Evolutionary conservation across 2,888 invertebrate species (phyloP), one percentile per base, ranked within the genome.

Genomic region (Schizaphis graminum): DNA sequence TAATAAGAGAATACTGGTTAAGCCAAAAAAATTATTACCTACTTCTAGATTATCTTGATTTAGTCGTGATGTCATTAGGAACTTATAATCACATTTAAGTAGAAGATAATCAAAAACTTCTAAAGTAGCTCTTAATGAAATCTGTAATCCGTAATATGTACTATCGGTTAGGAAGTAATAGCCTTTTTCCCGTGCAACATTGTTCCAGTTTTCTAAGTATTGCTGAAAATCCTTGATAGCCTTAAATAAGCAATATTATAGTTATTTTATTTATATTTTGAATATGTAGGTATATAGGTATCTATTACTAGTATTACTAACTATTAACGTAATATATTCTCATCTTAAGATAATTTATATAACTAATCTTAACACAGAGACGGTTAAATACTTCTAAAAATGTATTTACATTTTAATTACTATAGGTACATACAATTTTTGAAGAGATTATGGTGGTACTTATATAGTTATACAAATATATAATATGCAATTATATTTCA

Each of bases 121-220:
- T 86, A 86, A 49, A 86, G 47, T 47, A 47, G 86, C 86, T 86
- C 49, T 86, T 47, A 86, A 86, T 86, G 86, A 86, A 86, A 86
- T 86, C 47, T 86, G 11, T 47, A 47, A 86, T 49, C 47, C 86
- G 10, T 47, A 49, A 86, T 86, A 86, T 3, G 86, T 86, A 86
- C 47, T 86, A 86, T 86, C 86, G n/a, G 86, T 86, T 47, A 47
- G 10, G 47, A 86, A 86, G 86, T 47, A 86, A 86, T 86, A 86
- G 28, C 86, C 44, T 86, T 86, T 86, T 86, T 86, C 86, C 10
- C 10, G 28, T 86, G 86, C 47, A 86, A 86, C 86, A 86, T 47
- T 86, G 86, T 86, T 49, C 86, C 26, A 49, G 10, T 47, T 86
- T n/a, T 86, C 86, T 47, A 86, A 86, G 49, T 86, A 86, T 28